Evolutionary conservation across 2,797 vertebrate species (phyloP).

Genomic region (Tenualosa thibaudeaui): DNA sequence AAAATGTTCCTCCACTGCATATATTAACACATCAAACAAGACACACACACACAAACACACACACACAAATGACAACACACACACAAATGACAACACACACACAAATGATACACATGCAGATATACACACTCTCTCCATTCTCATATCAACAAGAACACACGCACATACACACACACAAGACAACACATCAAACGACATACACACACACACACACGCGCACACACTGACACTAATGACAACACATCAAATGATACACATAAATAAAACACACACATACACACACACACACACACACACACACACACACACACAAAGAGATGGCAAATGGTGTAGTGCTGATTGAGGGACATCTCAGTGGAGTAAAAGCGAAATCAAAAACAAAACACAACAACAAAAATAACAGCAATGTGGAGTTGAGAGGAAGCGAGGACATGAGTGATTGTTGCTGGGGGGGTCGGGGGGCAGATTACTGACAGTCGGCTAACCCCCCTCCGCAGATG

Average conservation of each 20-base stretch:
- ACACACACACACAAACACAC: constrained; percentile 6
- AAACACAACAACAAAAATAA: not conserved
- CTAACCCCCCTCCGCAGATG: not conserved
- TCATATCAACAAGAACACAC: not conserved
- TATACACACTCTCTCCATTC: not conserved
- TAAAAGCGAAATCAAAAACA: not conserved
- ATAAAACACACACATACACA: not conserved
- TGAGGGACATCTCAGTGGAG: not conserved
- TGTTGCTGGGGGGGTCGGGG: not conserved
- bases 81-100: not conserved
- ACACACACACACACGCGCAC: not conserved
- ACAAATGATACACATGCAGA: not conserved
- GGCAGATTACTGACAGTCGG: not conserved
- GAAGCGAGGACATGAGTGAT: not conserved
- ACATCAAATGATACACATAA: not conserved
- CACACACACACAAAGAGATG: not conserved
- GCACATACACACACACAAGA: not conserved
- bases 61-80: constrained; percentile 5
- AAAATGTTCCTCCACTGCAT: not conserved
- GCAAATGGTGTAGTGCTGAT: not conserved
- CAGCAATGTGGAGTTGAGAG: not conserved
- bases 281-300: not conserved
- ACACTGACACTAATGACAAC: not conserved
- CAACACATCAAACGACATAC: not conserved
- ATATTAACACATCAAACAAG: not conserved